Conservation (phyloP, 2,113 vertebrate genomes). For the Etia nguti region DNA sequence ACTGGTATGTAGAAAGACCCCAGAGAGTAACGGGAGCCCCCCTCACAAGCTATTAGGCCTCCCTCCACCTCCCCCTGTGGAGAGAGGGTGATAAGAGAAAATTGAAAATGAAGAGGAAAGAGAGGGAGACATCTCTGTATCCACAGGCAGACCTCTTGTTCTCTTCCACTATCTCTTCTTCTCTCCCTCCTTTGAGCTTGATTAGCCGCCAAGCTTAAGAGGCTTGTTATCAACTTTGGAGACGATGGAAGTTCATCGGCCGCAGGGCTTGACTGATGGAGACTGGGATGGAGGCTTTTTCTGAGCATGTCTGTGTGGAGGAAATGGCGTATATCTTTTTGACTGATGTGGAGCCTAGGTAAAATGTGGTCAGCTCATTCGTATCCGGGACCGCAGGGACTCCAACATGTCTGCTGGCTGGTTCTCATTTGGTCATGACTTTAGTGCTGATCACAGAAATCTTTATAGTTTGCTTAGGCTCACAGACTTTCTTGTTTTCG, state of each 20-base stretch:
- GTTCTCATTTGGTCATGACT: not conserved
- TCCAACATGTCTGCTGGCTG: conserved; percentile 54
- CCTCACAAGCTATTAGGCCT: conserved; percentile 59
- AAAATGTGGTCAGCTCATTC: conserved; percentile 53
- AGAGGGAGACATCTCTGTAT: conserved; percentile 36
- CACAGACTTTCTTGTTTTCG: rapidly evolving
- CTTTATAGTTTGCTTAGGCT: not conserved
- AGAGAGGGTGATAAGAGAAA: conserved; percentile 66
- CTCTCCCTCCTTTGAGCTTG: conserved; percentile 58
- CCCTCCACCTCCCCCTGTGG: conserved; percentile 53
- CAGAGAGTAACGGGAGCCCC: conserved; percentile 20
- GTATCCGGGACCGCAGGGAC: conserved; percentile 30
- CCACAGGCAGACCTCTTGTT: conserved; percentile 42
- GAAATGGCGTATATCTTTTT: conserved; percentile 55
- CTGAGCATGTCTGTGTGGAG: conserved; percentile 19
- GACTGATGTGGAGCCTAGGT: conserved; percentile 59
- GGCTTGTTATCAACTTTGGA: conserved; percentile 62
- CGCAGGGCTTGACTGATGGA: conserved; percentile 48
- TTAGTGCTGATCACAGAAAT: not conserved
- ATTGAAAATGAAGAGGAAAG: conserved; percentile 59
- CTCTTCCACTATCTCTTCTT: conserved; percentile 46
- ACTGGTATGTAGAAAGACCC: conserved; percentile 58
- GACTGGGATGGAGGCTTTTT: conserved; percentile 24
- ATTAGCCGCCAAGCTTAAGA: conserved; percentile 65
- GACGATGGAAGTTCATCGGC: conserved; percentile 65